Evolutionary conservation across 2,797 vertebrate species (phyloP).

Genomic region (Rhyacichthys aspro): DNA sequence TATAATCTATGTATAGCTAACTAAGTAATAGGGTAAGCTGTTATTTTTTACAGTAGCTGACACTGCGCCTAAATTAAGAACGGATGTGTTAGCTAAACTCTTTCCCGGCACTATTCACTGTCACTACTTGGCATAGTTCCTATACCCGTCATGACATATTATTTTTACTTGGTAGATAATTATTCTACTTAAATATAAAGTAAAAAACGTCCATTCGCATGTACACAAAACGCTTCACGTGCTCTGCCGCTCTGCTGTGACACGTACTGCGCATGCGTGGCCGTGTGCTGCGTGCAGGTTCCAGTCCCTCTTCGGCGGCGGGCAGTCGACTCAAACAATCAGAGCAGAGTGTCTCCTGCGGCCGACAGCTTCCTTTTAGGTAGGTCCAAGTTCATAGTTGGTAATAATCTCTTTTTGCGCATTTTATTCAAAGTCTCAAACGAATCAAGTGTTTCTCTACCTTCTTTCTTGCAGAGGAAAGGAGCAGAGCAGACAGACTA

Average conservation of each 20-base stretch:
- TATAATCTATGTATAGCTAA: too few species aligned
- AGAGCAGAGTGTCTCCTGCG: not conserved
- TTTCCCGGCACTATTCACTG: not conserved
- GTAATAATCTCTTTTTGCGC: too few species aligned
- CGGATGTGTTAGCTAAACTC: not conserved
- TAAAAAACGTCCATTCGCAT: too few species aligned
- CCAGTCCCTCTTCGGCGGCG: not conserved
- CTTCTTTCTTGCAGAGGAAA: not conserved
- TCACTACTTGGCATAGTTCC: not conserved
- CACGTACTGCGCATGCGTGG: not conserved
- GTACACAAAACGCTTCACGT: not conserved
- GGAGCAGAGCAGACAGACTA: not conserved
- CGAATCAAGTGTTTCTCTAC: too few species aligned
- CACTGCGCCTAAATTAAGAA: constrained; percentile 1
- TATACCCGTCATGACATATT: not conserved
- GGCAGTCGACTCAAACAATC: not conserved
- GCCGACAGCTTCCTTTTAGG: not conserved
- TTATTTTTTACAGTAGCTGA: not conserved
- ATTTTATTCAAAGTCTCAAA: too few species aligned
- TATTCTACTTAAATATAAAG: too few species aligned
- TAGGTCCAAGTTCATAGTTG: too few species aligned
- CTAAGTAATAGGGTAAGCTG: not conserved
- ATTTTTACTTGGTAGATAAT: too few species aligned
- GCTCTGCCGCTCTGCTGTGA: not conserved
- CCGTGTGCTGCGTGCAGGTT: not conserved